Evolutionary conservation across 2,113 vertebrate genomes (phyloP).

Genomic region (Pomatostomus ruficeps): DNA sequence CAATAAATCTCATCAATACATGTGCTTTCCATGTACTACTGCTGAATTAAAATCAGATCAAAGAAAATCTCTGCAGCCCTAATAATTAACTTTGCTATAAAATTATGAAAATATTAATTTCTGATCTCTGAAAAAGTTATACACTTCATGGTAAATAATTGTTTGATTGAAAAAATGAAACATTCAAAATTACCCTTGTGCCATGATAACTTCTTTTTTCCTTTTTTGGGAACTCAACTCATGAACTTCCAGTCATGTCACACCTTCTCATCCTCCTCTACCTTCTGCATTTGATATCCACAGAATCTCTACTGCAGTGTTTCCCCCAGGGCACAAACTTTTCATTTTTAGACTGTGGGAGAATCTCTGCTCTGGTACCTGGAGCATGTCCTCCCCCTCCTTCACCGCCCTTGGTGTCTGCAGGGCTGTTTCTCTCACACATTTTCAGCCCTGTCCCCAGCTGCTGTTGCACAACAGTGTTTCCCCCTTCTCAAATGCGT

Average conservation of each 20-base stretch:
- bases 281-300: background rate
- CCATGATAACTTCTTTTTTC: background rate
- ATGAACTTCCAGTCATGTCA: background rate
- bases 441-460: background rate
- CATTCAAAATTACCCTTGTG: background rate
- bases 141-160: background rate
- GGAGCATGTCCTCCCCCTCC: accelerated
- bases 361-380: background rate
- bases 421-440: background rate
- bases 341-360: background rate
- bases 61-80: background rate
- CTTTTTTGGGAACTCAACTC: background rate
- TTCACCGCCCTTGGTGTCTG: background rate
- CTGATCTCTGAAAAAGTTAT: background rate
- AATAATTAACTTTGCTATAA: background rate
- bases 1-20: background rate
- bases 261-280: background rate
- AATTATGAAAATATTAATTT: background rate
- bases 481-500: background rate
- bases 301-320: background rate
- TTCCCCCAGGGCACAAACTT: background rate
- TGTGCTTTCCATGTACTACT: background rate
- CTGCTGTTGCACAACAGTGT: background rate
- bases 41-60: background rate
- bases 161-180: background rate